Evolutionary conservation across 1,140 invertebrate species (phyloP).

Genomic region (Drosophila pectinifera): DNA sequence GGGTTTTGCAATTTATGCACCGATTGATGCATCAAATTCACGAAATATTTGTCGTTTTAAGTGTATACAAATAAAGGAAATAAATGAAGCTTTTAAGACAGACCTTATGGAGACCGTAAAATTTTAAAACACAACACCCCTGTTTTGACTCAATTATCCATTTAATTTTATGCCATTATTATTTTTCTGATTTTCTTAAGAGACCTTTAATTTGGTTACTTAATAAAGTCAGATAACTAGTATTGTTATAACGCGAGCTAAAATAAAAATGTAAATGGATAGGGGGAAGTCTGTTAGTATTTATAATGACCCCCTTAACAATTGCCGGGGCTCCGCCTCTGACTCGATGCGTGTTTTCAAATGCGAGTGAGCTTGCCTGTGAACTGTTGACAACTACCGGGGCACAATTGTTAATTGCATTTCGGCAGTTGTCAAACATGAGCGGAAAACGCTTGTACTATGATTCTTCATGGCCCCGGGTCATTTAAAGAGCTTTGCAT

Average conservation of each 20-base stretch:
- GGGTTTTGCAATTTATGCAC: neutral
- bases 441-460: constrained; percentile 58
- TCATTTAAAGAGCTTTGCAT: constrained; percentile 31
- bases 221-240: too few relatives aligned
- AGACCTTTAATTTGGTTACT: too few relatives aligned
- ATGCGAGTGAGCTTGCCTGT: constrained; percentile 25
- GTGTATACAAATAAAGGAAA: too few relatives aligned
- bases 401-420: constrained; percentile 84
- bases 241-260: neutral
- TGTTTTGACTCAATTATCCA: too few relatives aligned
- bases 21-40: too few relatives aligned
- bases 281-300: neutral
- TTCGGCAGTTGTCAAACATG: constrained; percentile 79
- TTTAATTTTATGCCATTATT: too few relatives aligned
- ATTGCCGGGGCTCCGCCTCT: neutral
- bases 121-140: too few relatives aligned
- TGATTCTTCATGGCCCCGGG: constrained; percentile 57
- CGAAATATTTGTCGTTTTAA: too few relatives aligned
- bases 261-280: too few relatives aligned
- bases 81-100: too few relatives aligned
- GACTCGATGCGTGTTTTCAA: constrained; percentile 3
- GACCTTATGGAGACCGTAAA: too few relatives aligned
- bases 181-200: too few relatives aligned
- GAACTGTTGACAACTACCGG: constrained; percentile 53
- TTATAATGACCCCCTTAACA: neutral